Evolutionary conservation across 2,797 vertebrate species (phyloP).

Genomic region (Furcifer pardalis): DNA sequence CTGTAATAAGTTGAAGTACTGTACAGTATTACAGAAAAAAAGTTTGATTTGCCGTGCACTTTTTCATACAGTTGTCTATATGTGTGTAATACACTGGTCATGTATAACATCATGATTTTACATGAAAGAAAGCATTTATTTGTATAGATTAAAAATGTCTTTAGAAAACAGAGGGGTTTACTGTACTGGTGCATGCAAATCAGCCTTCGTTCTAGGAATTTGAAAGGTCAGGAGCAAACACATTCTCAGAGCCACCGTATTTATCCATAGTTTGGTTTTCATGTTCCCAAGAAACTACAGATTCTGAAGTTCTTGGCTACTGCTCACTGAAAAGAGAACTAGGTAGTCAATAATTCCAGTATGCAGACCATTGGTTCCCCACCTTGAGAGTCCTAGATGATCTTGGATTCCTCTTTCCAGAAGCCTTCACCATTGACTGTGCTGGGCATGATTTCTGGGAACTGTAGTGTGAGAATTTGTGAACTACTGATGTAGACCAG

Average conservation of each 20-base stretch:
- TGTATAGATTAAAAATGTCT: constrained; percentile 62
- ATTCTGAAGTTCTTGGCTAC: background rate
- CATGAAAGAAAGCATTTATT: constrained; percentile 62
- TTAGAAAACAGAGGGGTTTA: constrained; percentile 58
- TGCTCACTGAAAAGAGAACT: background rate
- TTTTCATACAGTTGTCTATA: constrained; percentile 60
- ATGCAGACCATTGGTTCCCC: constrained; percentile 19
- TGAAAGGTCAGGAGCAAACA: background rate
- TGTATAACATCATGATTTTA: constrained; percentile 70
- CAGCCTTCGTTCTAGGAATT: constrained; percentile 17
- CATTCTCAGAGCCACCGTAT: constrained; percentile 36
- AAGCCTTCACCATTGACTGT: too few relatives aligned
- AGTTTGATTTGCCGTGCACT: constrained; percentile 56
- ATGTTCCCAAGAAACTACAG: constrained; percentile 26
- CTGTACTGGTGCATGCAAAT: constrained; percentile 23
- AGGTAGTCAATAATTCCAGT: constrained; percentile 13
- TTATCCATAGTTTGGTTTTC: constrained; percentile 39
- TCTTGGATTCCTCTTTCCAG: too few relatives aligned
- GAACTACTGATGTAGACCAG: too few relatives aligned
- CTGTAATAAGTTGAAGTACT: constrained; percentile 57
- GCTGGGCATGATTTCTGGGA: too few relatives aligned
- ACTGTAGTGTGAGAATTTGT: too few relatives aligned
- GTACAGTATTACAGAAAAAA: constrained; percentile 45
- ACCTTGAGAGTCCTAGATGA: too few relatives aligned
- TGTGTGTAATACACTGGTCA: constrained; percentile 55